These are phyloP conservation scores for Coenonympha glycerion DNA, from an alignment of 2,888 invertebrate species.

Conservation along the genomic window DNA sequence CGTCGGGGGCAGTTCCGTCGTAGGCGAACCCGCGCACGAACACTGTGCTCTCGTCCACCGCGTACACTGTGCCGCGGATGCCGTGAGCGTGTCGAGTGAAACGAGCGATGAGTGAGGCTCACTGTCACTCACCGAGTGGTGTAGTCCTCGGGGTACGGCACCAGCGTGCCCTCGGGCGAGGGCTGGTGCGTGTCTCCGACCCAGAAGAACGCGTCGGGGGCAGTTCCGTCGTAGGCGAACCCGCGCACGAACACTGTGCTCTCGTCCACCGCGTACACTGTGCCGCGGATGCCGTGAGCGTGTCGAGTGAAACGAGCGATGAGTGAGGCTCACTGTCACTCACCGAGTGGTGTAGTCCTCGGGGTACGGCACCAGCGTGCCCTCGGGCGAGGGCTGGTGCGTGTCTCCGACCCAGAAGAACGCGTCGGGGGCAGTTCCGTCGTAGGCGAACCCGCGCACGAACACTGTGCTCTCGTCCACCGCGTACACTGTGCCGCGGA, in stretches of 20 bases:
- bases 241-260: conserved; percentile 88
- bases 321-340: too few relatives aligned
- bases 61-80: conserved; percentile 87
- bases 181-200: conserved; percentile 88
- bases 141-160: conserved; percentile 91
- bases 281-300: conserved; percentile 87
- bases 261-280: conserved; percentile 91
- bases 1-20: conserved; percentile 91
- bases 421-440: conserved; percentile 90
- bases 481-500: background rate
- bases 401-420: conserved; percentile 94
- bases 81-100: conserved; percentile 85
- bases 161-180: conserved; percentile 86
- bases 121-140: conserved; percentile 84
- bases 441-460: conserved; percentile 89
- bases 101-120: conserved; percentile 84
- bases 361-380: conserved; percentile 89
- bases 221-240: conserved; percentile 91
- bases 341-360: conserved; percentile 88
- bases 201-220: conserved; percentile 94
- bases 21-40: conserved; percentile 90
- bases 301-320: conserved; percentile 84
- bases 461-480: conserved; percentile 89
- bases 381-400: conserved; percentile 86
- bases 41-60: conserved; percentile 90